phyloP scores from a whole-genome alignment of 2,797 vertebrate genomes.

The Gila robusta region DNA sequence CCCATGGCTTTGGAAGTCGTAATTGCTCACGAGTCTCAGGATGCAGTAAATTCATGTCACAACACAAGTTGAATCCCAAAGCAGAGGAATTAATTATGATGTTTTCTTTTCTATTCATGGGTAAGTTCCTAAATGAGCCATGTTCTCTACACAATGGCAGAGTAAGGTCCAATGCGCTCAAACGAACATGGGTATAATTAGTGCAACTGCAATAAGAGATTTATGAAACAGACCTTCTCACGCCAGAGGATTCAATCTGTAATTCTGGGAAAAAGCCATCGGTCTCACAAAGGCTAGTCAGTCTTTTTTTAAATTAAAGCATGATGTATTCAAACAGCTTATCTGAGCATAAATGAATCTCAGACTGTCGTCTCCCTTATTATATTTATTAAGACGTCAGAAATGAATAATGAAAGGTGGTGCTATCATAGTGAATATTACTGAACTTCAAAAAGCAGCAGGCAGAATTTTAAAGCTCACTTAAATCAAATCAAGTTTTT shows the following conservation, averaged over 20 bases:
- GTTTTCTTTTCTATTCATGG: conserved; percentile 62
- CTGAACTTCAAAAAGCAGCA: not conserved
- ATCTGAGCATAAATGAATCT: not conserved
- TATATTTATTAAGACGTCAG: not conserved
- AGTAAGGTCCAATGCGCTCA: conserved; percentile 55
- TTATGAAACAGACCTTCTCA: conserved; percentile 29
- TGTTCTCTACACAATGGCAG: conserved; percentile 47
- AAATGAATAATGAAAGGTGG: not conserved
- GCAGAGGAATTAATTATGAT: conserved; percentile 60
- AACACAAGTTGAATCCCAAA: conserved; percentile 47
- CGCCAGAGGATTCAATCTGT: not conserved
- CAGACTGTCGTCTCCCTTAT: not conserved
- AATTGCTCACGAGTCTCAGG: conserved; percentile 47
- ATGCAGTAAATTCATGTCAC: conserved; percentile 54
- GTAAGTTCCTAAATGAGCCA: conserved; percentile 57
- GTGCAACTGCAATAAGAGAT: conserved; percentile 22
- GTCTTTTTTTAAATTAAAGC: conserved; percentile 22
- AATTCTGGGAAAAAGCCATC: conserved; percentile 1
- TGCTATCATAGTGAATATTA: not conserved
- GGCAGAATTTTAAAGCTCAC: not conserved
- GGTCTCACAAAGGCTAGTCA: not conserved
- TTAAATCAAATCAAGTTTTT: not conserved
- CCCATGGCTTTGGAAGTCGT: conserved; percentile 2
- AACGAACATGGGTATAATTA: conserved; percentile 48
- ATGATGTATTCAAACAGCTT: not conserved